Percentiles rank a stretch among this genome's conserved stretches.
Conservation (phyloP, 2,113 vertebrate genomes). For the Meles meles region DNA sequence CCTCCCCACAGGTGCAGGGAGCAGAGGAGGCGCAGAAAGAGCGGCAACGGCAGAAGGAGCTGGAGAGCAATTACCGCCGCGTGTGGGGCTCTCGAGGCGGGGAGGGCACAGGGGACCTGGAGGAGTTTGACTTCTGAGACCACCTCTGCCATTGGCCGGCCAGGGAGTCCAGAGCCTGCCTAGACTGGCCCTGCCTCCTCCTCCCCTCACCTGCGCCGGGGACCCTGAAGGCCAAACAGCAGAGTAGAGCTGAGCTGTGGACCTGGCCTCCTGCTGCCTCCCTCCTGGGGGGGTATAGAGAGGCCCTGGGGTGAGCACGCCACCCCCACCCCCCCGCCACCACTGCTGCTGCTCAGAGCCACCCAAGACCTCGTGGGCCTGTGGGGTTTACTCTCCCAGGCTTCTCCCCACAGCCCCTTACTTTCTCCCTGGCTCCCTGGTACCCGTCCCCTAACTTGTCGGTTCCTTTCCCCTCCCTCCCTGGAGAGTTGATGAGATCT, state of each 20-base stretch:
- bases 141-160: not conserved
- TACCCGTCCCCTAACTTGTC: not conserved
- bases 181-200: not conserved
- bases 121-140: slow-evolving; percentile 90
- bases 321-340: not conserved
- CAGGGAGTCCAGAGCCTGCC: not conserved
- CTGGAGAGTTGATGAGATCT: not conserved
- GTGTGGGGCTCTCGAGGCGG: slow-evolving; percentile 88
- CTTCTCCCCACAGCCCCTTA: not conserved
- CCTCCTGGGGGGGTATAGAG: not conserved
- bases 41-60: slow-evolving; percentile 89
- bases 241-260: slow-evolving; percentile 17
- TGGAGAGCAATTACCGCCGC: slow-evolving; percentile 93
- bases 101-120: slow-evolving; percentile 87
- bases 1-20: slow-evolving; percentile 87
- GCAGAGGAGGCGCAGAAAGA: slow-evolving; percentile 93
- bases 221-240: not conserved
- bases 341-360: not conserved
- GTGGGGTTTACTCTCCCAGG: not conserved
- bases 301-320: not conserved
- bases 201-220: not conserved
- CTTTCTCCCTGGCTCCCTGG: not conserved
- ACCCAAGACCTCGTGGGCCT: not conserved
- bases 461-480: not conserved
- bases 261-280: not conserved